These are phyloP conservation scores for Xestia c-nigrum DNA, from an alignment of 2,888 invertebrate genomes.

Conservation along the genomic window DNA sequence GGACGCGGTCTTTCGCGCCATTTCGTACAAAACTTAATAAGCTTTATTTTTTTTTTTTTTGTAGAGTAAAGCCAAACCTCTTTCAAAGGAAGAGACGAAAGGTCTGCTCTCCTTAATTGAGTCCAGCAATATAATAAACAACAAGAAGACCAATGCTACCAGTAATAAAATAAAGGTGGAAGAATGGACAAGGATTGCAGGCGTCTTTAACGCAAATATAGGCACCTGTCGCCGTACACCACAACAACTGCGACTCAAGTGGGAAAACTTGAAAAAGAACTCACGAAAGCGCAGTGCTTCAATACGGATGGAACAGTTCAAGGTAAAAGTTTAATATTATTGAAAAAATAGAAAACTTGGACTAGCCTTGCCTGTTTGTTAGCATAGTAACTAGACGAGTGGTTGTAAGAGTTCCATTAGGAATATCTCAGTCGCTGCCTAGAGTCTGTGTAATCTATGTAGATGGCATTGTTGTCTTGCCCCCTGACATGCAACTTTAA, in stretches of 20 bases:
- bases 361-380: not conserved
- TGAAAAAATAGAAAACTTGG: not conserved
- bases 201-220: not conserved
- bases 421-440: too few relatives aligned
- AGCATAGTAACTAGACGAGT: not conserved
- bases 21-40: too few relatives aligned
- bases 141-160: not conserved
- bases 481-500: not conserved
- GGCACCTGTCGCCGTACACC: not conserved
- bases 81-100: constrained; percentile 2
- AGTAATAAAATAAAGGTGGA: not conserved
- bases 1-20: not conserved
- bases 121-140: not conserved
- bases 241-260: too few relatives aligned
- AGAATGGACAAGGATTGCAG: not conserved
- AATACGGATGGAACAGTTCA: too few relatives aligned
- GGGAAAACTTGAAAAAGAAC: not conserved
- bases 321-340: too few relatives aligned
- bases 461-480: not conserved
- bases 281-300: not conserved
- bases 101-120: not conserved
- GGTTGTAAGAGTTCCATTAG: not conserved
- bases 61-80: not conserved
- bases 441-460: not conserved
- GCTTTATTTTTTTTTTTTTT: constrained; percentile 1